Evolutionary conservation across 2,797 vertebrate genomes (phyloP).

Genomic region (Adelosebastes latens): DNA sequence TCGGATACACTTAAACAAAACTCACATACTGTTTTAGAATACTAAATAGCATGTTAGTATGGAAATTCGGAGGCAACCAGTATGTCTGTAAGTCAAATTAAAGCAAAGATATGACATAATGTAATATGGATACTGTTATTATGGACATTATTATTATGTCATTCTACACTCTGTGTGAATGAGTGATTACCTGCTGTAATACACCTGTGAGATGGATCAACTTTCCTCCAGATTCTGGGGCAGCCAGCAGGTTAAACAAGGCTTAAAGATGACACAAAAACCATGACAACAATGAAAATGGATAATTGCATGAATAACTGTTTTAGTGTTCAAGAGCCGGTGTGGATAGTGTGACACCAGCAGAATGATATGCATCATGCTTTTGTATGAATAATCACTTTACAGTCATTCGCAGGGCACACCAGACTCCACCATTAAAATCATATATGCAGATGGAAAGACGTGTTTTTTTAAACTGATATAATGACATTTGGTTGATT

Average conservation of each 20-base stretch:
- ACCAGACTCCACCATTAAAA: neutral
- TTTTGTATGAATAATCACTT: neutral
- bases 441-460: neutral
- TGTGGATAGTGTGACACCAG: neutral
- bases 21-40: no score
- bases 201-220: neutral
- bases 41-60: no score
- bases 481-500: neutral
- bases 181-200: neutral
- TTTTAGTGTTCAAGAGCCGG: neutral
- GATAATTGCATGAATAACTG: neutral
- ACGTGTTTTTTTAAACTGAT: neutral
- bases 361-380: neutral
- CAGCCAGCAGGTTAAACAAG: neutral
- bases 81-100: neutral
- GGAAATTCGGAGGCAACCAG: no score
- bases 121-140: neutral
- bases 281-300: neutral
- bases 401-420: neutral
- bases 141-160: neutral
- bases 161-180: neutral
- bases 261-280: neutral
- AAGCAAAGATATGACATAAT: neutral
- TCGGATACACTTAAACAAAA: no score
- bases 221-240: neutral